phyloP scores from a whole-genome alignment of 2,888 invertebrate genomes.

The Volucella zonaria region DNA sequence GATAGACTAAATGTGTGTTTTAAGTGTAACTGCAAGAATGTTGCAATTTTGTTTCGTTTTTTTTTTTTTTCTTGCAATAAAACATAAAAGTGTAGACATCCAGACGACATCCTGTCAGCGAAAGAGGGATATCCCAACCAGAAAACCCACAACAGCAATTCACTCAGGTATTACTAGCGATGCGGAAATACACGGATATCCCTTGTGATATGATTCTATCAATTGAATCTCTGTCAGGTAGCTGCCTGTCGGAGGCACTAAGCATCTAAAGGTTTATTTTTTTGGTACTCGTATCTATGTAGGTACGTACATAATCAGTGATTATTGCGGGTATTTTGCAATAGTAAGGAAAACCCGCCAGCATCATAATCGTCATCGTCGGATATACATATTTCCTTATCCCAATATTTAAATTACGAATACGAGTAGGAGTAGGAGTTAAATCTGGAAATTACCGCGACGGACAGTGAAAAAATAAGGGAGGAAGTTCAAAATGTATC shows the following conservation, averaged over 20 bases:
- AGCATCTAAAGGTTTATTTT: slow-evolving; percentile 19
- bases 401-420: slow-evolving; percentile 23
- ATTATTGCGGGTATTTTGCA: slow-evolving; percentile 70
- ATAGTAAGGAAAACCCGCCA: slow-evolving; percentile 58
- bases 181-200: slow-evolving; percentile 44
- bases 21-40: slow-evolving; percentile 32
- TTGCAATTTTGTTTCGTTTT: slow-evolving; percentile 21
- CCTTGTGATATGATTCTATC: slow-evolving; percentile 38
- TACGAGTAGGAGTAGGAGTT: not conserved
- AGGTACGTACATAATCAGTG: slow-evolving; percentile 53
- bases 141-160: slow-evolving; percentile 63
- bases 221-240: slow-evolving; percentile 46
- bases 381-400: slow-evolving; percentile 44
- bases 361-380: slow-evolving; percentile 1
- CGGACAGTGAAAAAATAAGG: not conserved
- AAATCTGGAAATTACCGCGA: slow-evolving; percentile 60
- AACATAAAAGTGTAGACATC: slow-evolving; percentile 26
- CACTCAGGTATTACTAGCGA: slow-evolving; percentile 35
- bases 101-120: slow-evolving; percentile 32
- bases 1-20: not conserved
- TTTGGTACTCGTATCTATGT: too few species aligned
- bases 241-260: slow-evolving; percentile 24
- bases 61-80: too few species aligned
- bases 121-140: slow-evolving; percentile 67
- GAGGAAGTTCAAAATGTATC: not conserved